phyloP scores from a whole-genome alignment of 2,113 vertebrate genomes.

The Epinephelus lanceolatus region DNA sequence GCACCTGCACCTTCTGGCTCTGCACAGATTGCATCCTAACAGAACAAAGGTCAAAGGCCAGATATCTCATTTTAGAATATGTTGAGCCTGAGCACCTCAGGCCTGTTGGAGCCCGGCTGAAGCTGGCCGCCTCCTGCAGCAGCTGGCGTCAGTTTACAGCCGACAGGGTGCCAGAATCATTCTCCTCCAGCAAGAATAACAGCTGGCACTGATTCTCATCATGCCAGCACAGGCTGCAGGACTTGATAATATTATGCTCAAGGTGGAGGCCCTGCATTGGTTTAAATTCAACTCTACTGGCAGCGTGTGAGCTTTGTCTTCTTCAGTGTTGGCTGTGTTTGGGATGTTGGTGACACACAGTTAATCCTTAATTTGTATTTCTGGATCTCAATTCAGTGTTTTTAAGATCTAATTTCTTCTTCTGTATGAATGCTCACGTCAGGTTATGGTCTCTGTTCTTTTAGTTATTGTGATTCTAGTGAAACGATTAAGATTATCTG shows the following conservation, averaged over 20 bases:
- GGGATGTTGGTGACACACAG: not conserved
- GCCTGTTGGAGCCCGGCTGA: constrained; percentile 41
- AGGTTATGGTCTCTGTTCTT: not conserved
- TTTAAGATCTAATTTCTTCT: constrained; percentile 12
- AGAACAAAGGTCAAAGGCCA: constrained; percentile 47
- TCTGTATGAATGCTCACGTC: not conserved
- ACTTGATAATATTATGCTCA: constrained; percentile 51
- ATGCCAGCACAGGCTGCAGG: constrained; percentile 52
- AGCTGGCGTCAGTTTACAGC: constrained; percentile 57
- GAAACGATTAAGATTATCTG: not conserved
- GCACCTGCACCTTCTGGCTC: not conserved
- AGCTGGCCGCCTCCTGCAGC: constrained; percentile 35
- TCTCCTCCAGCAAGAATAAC: constrained; percentile 57
- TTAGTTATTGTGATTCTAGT: not conserved
- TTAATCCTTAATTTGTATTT: constrained; percentile 12
- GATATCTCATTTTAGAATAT: constrained; percentile 49
- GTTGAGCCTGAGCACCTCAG: constrained; percentile 31
- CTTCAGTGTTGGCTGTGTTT: constrained; percentile 8
- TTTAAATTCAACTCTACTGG: constrained; percentile 35
- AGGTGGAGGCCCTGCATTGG: constrained; percentile 48
- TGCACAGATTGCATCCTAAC: constrained; percentile 4
- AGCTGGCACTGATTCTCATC: constrained; percentile 60
- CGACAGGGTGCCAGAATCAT: constrained; percentile 34
- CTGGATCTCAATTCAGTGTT: constrained; percentile 10
- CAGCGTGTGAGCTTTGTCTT: constrained; percentile 4